Conservation (phyloP, 2,797 vertebrate genomes). For the Botia kubotai region DNA sequence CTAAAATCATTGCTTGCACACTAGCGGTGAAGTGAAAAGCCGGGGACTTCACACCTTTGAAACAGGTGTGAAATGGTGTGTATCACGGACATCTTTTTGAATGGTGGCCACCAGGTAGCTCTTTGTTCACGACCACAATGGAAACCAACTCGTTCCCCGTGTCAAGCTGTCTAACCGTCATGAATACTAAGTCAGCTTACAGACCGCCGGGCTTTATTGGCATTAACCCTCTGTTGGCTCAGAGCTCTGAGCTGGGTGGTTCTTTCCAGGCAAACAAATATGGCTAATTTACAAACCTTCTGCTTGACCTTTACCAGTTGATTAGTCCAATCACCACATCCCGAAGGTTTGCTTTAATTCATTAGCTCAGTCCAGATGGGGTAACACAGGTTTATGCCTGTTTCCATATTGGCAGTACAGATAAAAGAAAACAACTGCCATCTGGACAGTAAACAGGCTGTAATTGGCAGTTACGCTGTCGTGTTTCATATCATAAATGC, state of each 20-base stretch:
- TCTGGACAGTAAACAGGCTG: slow-evolving; percentile 53
- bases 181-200: slow-evolving; percentile 19
- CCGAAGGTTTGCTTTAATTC: slow-evolving; percentile 63
- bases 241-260: not conserved
- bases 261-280: slow-evolving; percentile 25
- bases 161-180: slow-evolving; percentile 8
- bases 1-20: slow-evolving; percentile 26
- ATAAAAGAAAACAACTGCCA: slow-evolving; percentile 70
- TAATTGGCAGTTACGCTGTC: slow-evolving; percentile 58
- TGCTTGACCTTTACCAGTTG: slow-evolving; percentile 67
- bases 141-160: not conserved
- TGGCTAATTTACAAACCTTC: slow-evolving; percentile 43
- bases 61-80: slow-evolving; percentile 35
- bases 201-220: not conserved
- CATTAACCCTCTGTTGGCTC: slow-evolving; percentile 6
- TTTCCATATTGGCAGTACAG: slow-evolving; percentile 68
- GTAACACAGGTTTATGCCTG: slow-evolving; percentile 29
- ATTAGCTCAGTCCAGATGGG: slow-evolving; percentile 40
- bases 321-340: slow-evolving; percentile 65
- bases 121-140: slow-evolving; percentile 25
- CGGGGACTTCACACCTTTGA: slow-evolving; percentile 17
- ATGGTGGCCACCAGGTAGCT: not conserved
- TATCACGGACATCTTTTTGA: slow-evolving; percentile 26
- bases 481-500: slow-evolving; percentile 55
- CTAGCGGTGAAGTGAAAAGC: slow-evolving; percentile 8